Conservation (phyloP, 2,888 invertebrate genomes). For the Petrolisthes manimaculis region DNA sequence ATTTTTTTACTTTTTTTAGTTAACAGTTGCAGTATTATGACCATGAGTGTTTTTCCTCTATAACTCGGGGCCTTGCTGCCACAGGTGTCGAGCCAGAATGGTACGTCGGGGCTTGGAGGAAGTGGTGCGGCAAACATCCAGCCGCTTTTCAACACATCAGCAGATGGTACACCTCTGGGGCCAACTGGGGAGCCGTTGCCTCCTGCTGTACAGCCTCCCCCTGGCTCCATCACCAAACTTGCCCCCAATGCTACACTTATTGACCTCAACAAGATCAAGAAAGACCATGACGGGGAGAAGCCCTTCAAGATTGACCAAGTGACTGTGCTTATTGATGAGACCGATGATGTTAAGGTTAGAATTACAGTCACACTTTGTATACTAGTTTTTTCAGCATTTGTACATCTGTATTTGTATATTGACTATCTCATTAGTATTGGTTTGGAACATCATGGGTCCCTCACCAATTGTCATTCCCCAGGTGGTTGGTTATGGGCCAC, state of each 20-base stretch:
- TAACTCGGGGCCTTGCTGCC: not conserved
- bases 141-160: slow-evolving; percentile 49
- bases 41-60: no score
- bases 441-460: not conserved
- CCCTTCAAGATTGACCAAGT: slow-evolving; percentile 64
- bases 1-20: no score
- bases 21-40: no score
- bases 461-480: not conserved
- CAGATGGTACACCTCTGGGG: slow-evolving; percentile 52
- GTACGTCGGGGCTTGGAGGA: not conserved
- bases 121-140: not conserved
- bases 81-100: slow-evolving; percentile 21
- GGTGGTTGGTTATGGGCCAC: slow-evolving; percentile 63
- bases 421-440: not conserved
- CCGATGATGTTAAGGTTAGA: slow-evolving; percentile 62
- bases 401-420: not conserved
- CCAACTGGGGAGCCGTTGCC: slow-evolving; percentile 54
- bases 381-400: not conserved
- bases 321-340: slow-evolving; percentile 63
- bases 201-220: slow-evolving; percentile 57
- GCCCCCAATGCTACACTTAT: slow-evolving; percentile 64
- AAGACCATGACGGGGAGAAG: slow-evolving; percentile 55
- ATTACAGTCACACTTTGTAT: no score
- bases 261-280: slow-evolving; percentile 63
- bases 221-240: slow-evolving; percentile 62